Evolutionary conservation across 37 sponge, comb jelly and placozoan genomes (phyloP), one percentile per base, ranked within the genome.

Genomic region (Chondrosia reniformis): DNA sequence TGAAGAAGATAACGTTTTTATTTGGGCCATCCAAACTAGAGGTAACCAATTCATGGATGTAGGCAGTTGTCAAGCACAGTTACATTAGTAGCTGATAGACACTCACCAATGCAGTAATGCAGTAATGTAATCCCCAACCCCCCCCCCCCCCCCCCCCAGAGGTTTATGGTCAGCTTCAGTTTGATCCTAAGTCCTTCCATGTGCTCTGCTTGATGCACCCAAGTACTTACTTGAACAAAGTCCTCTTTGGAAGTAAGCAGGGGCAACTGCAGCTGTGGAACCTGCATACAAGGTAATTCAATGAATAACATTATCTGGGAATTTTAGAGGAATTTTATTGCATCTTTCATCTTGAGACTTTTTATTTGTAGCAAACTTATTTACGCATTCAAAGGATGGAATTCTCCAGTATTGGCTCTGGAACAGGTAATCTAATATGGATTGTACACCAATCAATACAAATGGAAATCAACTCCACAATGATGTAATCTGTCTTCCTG

Each of bases 241-340:
- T 97, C 15, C 63, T 97, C 24, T 65, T 97, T 0, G 95, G 95
- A 12, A 85, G 89, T 52, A 66, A 83, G 21, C 90, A 92, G 58
- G 99, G 99, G 24, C 34, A 61, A 54, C 43, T 97, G 72, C 96
- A 97, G 69, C 81, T 97, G 45, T 97, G 99, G 99, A 97, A 97
- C 84, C 72, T 97, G 7, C 49, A 86, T 38, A 97, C 88, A 12
- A 80, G 55, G 84, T 84, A 81, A n/a, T n/a, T n/a, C n/a, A n/a
- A n/a, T n/a, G n/a, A n/a, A n/a, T n/a, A n/a, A n/a, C n/a, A n/a
- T n/a, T n/a, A n/a, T n/a, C n/a, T n/a, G n/a, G n/a, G n/a, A n/a
- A n/a, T n/a, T n/a, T n/a, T n/a, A n/a, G n/a, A n/a, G n/a, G n/a
- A n/a, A n/a, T n/a, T n/a, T n/a, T n/a, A n/a, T n/a, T n/a, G n/a